Conservation (phyloP, 2,888 invertebrate species). For the Crioceris asparagi region DNA sequence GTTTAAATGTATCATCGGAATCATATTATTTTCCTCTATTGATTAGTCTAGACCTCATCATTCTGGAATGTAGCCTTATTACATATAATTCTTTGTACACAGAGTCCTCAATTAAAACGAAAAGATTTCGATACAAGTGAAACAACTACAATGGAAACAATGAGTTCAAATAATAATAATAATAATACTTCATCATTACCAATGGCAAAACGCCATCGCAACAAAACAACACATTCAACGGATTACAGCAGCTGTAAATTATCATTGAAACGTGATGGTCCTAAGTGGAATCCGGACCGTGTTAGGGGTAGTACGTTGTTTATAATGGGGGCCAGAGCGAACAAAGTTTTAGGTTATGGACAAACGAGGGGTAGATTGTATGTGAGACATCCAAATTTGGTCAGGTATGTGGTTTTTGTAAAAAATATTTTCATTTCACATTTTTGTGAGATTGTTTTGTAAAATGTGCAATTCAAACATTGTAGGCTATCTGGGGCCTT, state of each 20-base stretch:
- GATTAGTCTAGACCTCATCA: no score
- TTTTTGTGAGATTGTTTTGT: neutral
- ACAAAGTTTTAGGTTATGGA: constrained; percentile 62
- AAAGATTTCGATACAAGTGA: no score
- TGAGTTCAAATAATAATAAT: no score
- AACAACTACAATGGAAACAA: no score
- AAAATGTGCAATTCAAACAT: neutral
- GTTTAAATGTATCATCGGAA: no score
- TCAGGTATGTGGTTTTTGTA: constrained; percentile 35
- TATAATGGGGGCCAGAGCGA: constrained; percentile 70
- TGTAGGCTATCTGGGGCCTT: neutral
- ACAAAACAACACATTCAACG: constrained; percentile 28
- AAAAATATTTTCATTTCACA: neutral
- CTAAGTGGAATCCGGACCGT: constrained; percentile 66
- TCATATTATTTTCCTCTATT: no score
- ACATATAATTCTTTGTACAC: no score
- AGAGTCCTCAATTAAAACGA: no score
- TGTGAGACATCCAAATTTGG: constrained; percentile 64
- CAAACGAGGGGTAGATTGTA: constrained; percentile 65
- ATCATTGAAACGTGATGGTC: constrained; percentile 42
- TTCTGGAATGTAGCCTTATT: no score
- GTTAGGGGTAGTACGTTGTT: constrained; percentile 62
- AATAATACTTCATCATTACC: constrained; percentile 36
- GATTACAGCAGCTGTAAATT: constrained; percentile 41
- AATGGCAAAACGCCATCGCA: constrained; percentile 29